Evolutionary conservation across 2,797 vertebrate species (phyloP).

Genomic region (Chanos chanos): DNA sequence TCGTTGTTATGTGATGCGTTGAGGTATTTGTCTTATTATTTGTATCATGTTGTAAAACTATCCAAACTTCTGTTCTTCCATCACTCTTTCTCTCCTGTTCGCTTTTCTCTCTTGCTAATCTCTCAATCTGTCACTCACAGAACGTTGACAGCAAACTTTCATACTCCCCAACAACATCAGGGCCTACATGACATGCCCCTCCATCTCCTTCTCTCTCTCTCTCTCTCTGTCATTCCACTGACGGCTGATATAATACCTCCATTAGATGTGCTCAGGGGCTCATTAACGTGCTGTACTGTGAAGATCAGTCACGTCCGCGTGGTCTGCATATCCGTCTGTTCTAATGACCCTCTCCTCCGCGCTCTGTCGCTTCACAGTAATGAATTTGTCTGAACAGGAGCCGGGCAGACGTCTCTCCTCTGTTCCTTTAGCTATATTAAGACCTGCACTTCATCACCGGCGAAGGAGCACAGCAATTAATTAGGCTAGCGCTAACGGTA

Average conservation of each 20-base stretch:
- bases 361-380: too few relatives aligned
- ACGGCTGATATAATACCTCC: neutral
- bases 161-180: too few relatives aligned
- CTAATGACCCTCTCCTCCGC: constrained; percentile 58
- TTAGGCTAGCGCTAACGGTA: too few relatives aligned
- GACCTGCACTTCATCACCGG: constrained; percentile 64
- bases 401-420: constrained; percentile 65
- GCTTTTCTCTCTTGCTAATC: neutral
- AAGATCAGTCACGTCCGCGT: constrained; percentile 47
- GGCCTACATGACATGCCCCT: too few relatives aligned
- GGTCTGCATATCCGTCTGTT: constrained; percentile 1
- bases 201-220: neutral
- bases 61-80: neutral
- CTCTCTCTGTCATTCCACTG: neutral
- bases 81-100: neutral
- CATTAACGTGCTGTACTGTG: constrained; percentile 70
- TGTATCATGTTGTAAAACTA: too few relatives aligned
- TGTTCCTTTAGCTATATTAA: constrained; percentile 64
- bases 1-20: neutral
- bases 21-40: too few relatives aligned
- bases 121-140: neutral
- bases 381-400: too few relatives aligned
- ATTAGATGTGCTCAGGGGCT: constrained; percentile 22
- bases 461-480: too few relatives aligned
- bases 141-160: too few relatives aligned